A percentile compares a stretch with the other conserved stretches of the same genome.
These are phyloP conservation scores for Pocillopora damicornis DNA, from an alignment of 64 coral and sea anemone genomes.

Conservation along the genomic window DNA sequence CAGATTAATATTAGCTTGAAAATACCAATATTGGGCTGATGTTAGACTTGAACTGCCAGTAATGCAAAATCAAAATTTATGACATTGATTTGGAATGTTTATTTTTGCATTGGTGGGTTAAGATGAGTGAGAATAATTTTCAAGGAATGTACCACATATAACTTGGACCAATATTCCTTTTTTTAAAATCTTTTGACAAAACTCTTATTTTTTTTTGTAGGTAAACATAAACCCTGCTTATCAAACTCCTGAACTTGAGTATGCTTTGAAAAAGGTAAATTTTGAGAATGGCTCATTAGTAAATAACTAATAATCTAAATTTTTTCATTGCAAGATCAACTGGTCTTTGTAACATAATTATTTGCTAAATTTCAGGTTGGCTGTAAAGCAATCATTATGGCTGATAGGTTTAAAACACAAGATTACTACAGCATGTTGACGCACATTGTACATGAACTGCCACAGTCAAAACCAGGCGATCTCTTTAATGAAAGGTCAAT, in stretches of 20 bases:
- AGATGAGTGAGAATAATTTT: too few relatives aligned
- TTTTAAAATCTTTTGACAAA: too few relatives aligned
- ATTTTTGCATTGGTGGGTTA: too few relatives aligned
- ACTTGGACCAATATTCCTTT: too few relatives aligned
- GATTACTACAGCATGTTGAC: conserved; percentile 94
- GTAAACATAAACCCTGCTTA: conserved; percentile 98
- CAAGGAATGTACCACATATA: too few relatives aligned
- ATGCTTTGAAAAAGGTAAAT: conserved; percentile 93
- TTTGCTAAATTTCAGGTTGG: conserved; percentile 58
- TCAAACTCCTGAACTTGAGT: conserved; percentile 80
- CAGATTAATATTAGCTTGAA: too few relatives aligned
- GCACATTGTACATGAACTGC: conserved; percentile 79
- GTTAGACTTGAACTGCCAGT: too few relatives aligned
- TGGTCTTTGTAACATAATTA: not conserved
- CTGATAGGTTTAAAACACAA: conserved; percentile 77
- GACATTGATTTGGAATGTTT: too few relatives aligned
- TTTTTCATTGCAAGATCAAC: too few relatives aligned
- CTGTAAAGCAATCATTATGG: conserved; percentile 87
- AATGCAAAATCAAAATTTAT: too few relatives aligned
- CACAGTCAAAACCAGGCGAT: conserved; percentile 68
- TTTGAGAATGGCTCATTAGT: not conserved
- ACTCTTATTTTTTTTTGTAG: conserved; percentile 18
- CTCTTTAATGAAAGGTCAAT: conserved; percentile 63
- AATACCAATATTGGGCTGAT: too few relatives aligned
- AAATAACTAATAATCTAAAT: too few relatives aligned